Evolutionary conservation across 2,797 vertebrate species (phyloP).

Genomic region (Meriones psammophilus): DNA sequence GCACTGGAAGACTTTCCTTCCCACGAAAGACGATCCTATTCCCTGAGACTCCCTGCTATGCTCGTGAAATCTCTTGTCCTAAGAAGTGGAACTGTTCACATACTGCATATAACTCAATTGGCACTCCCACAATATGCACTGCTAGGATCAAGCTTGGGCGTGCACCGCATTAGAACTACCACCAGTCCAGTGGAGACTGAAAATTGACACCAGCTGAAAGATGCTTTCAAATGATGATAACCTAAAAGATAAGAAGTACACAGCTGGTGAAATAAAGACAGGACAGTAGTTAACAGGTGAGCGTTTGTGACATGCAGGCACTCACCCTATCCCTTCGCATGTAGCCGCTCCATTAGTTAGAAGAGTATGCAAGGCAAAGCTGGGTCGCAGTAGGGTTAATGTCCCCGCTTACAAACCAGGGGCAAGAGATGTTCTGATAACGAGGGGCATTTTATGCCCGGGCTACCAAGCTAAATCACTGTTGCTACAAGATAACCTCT

Average conservation of each 20-base stretch:
- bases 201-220: background rate
- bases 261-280: background rate
- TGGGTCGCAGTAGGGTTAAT: accelerated
- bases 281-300: background rate
- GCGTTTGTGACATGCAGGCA: background rate
- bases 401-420: background rate
- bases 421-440: background rate
- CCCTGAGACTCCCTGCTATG: background rate
- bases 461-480: background rate
- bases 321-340: too few relatives aligned
- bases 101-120: accelerated
- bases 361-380: background rate
- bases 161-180: accelerated
- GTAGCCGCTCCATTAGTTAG: background rate
- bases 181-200: accelerated
- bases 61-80: background rate
- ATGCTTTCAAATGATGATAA: background rate
- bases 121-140: accelerated
- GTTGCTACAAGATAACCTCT: too few relatives aligned
- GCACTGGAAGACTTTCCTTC: background rate
- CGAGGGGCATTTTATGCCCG: background rate
- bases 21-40: background rate
- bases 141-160: background rate
- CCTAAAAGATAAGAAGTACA: background rate
- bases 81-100: background rate